A percentile compares a stretch with the other conserved stretches of the same genome.
Conservation (phyloP, 2,113 vertebrate genomes). For the Chaetodon auriga region DNA sequence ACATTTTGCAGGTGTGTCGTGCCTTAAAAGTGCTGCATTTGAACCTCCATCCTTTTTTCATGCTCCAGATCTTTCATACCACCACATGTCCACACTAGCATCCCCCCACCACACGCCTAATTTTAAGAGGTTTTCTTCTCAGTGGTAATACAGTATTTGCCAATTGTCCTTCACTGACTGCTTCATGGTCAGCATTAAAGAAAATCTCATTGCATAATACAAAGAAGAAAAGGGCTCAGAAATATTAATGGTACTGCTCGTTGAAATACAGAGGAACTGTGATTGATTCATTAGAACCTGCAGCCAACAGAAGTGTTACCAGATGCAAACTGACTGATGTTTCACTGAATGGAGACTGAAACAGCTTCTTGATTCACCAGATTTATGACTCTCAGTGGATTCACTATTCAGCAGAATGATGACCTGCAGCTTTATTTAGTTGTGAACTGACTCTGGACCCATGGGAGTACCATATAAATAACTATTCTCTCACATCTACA, state of each 20-base stretch:
- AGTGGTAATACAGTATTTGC: background rate
- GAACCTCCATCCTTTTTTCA: background rate
- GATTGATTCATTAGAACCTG: slow-evolving; percentile 8
- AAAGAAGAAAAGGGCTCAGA: background rate
- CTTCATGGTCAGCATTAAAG: background rate
- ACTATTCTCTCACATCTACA: slow-evolving; percentile 42
- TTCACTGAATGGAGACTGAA: slow-evolving; percentile 29
- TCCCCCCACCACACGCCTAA: background rate
- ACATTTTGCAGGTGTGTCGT: background rate
- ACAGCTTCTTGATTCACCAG: slow-evolving; percentile 34
- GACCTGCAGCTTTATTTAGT: slow-evolving; percentile 65
- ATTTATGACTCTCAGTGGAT: slow-evolving; percentile 47
- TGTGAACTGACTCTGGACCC: slow-evolving; percentile 51
- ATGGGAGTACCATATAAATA: slow-evolving; percentile 62
- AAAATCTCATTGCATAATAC: background rate
- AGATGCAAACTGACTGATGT: slow-evolving; percentile 16
- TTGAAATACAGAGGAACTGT: background rate
- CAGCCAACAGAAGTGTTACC: background rate
- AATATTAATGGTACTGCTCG: background rate
- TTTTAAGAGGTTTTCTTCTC: background rate
- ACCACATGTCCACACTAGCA: background rate
- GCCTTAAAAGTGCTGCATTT: background rate
- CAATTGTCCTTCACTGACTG: background rate
- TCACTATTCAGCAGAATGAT: slow-evolving; percentile 36
- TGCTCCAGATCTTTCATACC: background rate